Percentiles rank a stretch among this genome's conserved stretches.
Evolutionary conservation across 2,888 invertebrate species (phyloP).

Genomic region (Clepsis dumicolana): DNA sequence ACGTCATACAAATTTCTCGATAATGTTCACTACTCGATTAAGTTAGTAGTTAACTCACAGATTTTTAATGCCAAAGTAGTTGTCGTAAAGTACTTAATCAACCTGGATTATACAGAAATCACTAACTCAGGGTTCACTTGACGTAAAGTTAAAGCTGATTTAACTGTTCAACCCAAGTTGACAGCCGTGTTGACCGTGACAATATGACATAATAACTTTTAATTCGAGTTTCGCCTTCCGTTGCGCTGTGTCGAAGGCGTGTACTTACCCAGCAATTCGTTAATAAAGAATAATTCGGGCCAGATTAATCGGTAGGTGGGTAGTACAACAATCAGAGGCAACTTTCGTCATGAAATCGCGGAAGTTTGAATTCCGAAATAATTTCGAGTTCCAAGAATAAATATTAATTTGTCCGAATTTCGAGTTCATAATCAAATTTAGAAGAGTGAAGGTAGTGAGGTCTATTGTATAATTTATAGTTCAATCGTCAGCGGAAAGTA

Average conservation of each 20-base stretch:
- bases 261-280: constrained; percentile 22
- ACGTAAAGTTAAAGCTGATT: too few relatives aligned
- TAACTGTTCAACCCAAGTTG: too few relatives aligned
- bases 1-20: too few relatives aligned
- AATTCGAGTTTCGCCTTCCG: not conserved
- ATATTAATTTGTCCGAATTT: constrained; percentile 13
- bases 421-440: not conserved
- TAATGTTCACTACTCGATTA: too few relatives aligned
- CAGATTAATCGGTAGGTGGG: constrained; percentile 40
- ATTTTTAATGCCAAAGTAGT: too few relatives aligned
- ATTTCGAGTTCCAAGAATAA: constrained; percentile 23
- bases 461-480: not conserved
- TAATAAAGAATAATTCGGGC: constrained; percentile 40
- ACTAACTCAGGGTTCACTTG: too few relatives aligned
- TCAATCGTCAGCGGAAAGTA: not conserved
- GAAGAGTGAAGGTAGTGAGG: not conserved
- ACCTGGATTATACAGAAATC: too few relatives aligned
- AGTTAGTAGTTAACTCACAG: too few relatives aligned
- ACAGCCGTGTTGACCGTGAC: too few relatives aligned
- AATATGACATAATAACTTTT: too few relatives aligned
- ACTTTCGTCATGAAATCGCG: constrained; percentile 33
- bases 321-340: constrained; percentile 31
- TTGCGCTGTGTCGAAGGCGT: not conserved
- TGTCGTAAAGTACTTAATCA: too few relatives aligned
- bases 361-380: constrained; percentile 31